Conservation (phyloP, 2,797 vertebrate genomes). For the Characodon lateralis region DNA sequence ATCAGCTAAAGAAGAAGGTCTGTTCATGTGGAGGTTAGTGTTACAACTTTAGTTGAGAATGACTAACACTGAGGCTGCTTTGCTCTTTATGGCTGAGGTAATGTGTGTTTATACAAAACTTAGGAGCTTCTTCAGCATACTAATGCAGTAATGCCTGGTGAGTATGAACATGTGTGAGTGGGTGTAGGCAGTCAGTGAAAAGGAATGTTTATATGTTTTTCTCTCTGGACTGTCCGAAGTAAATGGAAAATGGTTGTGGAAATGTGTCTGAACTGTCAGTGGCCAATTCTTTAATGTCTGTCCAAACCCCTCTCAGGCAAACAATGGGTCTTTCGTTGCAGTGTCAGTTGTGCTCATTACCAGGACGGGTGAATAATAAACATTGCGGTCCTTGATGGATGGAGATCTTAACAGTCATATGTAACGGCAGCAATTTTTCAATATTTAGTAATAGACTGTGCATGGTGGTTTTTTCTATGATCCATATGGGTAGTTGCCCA, state of each 20-base stretch:
- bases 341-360: slow-evolving; percentile 29
- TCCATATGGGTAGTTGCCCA: background rate
- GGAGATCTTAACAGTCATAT: slow-evolving; percentile 34
- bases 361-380: slow-evolving; percentile 21
- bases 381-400: slow-evolving; percentile 18
- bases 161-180: slow-evolving; percentile 42
- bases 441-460: slow-evolving; percentile 9
- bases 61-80: slow-evolving; percentile 35
- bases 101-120: slow-evolving; percentile 61
- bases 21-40: slow-evolving; percentile 33
- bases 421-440: slow-evolving; percentile 31
- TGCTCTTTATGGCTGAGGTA: slow-evolving; percentile 67
- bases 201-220: slow-evolving; percentile 63
- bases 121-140: slow-evolving; percentile 59
- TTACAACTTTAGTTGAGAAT: slow-evolving; percentile 35
- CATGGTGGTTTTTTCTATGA: background rate
- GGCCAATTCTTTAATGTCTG: slow-evolving; percentile 41
- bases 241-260: slow-evolving; percentile 39
- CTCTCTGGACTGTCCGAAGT: slow-evolving; percentile 39
- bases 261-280: slow-evolving; percentile 34
- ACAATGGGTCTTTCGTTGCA: slow-evolving; percentile 46
- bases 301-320: slow-evolving; percentile 49
- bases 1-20: slow-evolving; percentile 36
- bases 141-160: slow-evolving; percentile 43
- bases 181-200: slow-evolving; percentile 62